phyloP scores from a whole-genome alignment of 2,888 invertebrate species.

The Drosophila maculinotata region DNA sequence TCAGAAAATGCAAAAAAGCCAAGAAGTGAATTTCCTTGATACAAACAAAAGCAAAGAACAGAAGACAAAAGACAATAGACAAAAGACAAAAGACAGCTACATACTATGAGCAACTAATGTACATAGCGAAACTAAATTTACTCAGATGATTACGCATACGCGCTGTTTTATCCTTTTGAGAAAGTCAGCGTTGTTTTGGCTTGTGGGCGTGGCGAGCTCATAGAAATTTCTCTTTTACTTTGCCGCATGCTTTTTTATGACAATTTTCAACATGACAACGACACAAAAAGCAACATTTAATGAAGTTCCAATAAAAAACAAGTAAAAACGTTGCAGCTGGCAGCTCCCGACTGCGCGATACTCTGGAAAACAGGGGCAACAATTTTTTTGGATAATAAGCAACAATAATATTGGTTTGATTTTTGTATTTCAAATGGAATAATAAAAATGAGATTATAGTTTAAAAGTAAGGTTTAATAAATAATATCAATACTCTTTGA shows the following conservation, averaged over 20 bases:
- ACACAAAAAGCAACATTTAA: constrained; percentile 62
- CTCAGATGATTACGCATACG: constrained; percentile 8
- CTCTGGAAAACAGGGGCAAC: background rate
- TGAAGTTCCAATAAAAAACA: constrained; percentile 67
- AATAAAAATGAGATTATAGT: too few relatives aligned
- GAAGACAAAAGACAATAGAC: too few relatives aligned
- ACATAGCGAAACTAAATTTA: background rate
- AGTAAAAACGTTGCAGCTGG: background rate
- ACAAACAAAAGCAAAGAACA: too few relatives aligned
- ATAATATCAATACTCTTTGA: background rate
- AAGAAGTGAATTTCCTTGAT: constrained; percentile 1
- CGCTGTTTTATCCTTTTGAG: constrained; percentile 11
- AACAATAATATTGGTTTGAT: too few relatives aligned
- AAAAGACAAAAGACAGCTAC: background rate
- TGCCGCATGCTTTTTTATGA: constrained; percentile 14
- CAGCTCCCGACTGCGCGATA: background rate
- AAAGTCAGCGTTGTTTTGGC: background rate
- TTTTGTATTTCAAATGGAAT: too few relatives aligned
- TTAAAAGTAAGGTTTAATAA: too few relatives aligned
- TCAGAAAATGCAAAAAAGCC: background rate
- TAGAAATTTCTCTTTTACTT: constrained; percentile 35
- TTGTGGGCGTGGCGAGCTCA: constrained; percentile 21
- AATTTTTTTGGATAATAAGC: too few relatives aligned
- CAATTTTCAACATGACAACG: constrained; percentile 51
- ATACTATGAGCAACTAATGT: background rate